Conservation (phyloP, 1,140 invertebrate species). For the Scaptomyza pallida region DNA sequence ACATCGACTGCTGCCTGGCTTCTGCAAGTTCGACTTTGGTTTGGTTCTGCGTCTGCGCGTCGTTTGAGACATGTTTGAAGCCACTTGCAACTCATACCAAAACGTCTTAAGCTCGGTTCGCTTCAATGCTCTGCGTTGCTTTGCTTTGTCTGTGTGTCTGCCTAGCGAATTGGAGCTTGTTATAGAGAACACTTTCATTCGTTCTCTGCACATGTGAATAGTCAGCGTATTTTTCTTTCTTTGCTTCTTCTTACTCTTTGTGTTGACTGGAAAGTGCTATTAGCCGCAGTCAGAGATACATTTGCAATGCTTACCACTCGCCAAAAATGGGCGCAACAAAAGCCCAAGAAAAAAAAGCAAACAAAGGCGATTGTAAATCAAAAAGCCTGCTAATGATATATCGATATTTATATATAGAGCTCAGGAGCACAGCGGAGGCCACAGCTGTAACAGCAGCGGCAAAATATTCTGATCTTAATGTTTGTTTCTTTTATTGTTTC, state of each 20-base stretch:
- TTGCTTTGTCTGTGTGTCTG: slow-evolving; percentile 19
- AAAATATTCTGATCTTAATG: slow-evolving; percentile 58
- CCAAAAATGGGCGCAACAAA: slow-evolving; percentile 58
- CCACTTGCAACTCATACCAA: slow-evolving; percentile 54
- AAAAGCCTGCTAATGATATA: slow-evolving; percentile 77
- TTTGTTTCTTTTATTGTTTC: slow-evolving; percentile 45
- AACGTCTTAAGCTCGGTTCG: slow-evolving; percentile 11
- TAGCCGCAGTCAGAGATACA: slow-evolving; percentile 34
- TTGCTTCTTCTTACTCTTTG: slow-evolving; percentile 12
- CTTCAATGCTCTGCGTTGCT: slow-evolving; percentile 13
- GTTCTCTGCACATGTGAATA: slow-evolving; percentile 62
- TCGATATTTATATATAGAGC: slow-evolving; percentile 53
- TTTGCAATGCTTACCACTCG: slow-evolving; percentile 32
- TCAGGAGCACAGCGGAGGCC: slow-evolving; percentile 15
- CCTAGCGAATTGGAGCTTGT: slow-evolving; percentile 41
- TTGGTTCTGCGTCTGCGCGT: slow-evolving; percentile 30
- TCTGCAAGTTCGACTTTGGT: slow-evolving; percentile 74
- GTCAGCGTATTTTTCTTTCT: slow-evolving; percentile 7
- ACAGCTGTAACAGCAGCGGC: slow-evolving; percentile 22
- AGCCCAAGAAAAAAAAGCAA: slow-evolving; percentile 42
- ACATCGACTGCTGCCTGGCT: slow-evolving; percentile 57
- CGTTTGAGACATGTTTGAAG: slow-evolving; percentile 72
- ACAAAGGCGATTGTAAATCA: slow-evolving; percentile 77
- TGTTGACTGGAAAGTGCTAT: slow-evolving; percentile 64
- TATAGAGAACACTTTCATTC: slow-evolving; percentile 74